Evolutionary conservation across 1,140 invertebrate species (phyloP), one percentile per base, ranked within the genome.

Genomic region (Brachionus manjavacas): DNA sequence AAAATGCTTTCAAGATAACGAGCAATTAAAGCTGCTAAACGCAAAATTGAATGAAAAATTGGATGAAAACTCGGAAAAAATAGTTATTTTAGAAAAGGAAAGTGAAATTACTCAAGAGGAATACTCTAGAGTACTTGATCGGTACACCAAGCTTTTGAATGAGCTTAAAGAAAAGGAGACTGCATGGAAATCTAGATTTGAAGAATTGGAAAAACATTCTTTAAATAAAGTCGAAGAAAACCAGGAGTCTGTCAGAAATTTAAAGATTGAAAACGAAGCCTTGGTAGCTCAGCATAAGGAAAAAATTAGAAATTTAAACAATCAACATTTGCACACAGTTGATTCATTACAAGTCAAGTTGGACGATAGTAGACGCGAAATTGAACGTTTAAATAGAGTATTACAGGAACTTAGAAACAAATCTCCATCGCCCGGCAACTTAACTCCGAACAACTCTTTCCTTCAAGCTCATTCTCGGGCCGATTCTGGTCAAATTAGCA

Each of bases 41-140:
- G 87, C 88, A 12, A 88, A 90, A 28, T 85, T 90, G 35, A 89
- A 88, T 84, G n/a, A 84, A 4, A 89, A 88, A 86, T 84, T 90
- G 8, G 86, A 90, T 55, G 88, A 89, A 85, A 79, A 87, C 14
- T 88, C 85, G 89, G 88, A 88, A 31, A 86, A 87, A 49, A 79
- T 88, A 46, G 68, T 70, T 28, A 84, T 86, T 9, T 20, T 86
- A 14, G 85, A 86, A n/a, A 84, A 86, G 43, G 90, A 90, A 55
- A 86, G 85, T 85, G 87, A 89, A 64, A 43, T 85, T 3, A 83
- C 88, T 83, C 88, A 89, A 85, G 89, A 90, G 39, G 89, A 90
- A 83, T 87, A 89, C 84, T 60, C 79, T 4, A 25, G 52, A 9
- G 85, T 90, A 8, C 68, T 87, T 46, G 85, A 86, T 20, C 84